Base-by-base conservation (phyloP, 2,797 vertebrate genomes). In the Saguinus oedipus region DNA sequence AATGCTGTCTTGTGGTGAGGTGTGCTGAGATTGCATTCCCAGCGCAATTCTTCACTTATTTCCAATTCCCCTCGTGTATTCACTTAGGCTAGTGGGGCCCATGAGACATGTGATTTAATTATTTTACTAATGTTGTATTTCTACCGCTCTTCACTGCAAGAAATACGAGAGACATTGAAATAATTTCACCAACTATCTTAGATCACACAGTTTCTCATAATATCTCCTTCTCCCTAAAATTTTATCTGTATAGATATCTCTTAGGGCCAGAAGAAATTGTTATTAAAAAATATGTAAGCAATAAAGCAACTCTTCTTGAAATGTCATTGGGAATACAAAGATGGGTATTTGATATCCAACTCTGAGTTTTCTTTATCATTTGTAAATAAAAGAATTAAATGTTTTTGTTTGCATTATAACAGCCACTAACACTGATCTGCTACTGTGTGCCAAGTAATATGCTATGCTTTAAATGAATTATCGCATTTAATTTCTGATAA, bases 171-270 rank as follows among this genome's bases (percentile, higher is more conserved):
- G 48, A 46, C 9, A 75, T 10, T 80, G 39, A 46, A 84, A 36
- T 83, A 27, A 15, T 48, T 90, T 88, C 30, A 42, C 48, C 55
- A 48, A 92, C 44, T 79, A 75, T 70, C 42, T 82, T 92, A 46
- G 75, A 59, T 75, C 7, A 78, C n/a, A 27, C 13, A 84, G 75
- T 61, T 57, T 50, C 24, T 12, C 44, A 61, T 19, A 19, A 10
- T 50, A 93, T 92, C 24, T 88, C 17, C 3, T 81, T 76, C 39
- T 82, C n/a, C 42, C 6, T 90, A 46, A 79, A 86, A 57, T 95
- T 95, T 79, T 76, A 17, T 81, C n/a, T 89, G 30, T 24, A 50
- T 5, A 84, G 46, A 85, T 81, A 89, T 82, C 5, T 30, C 36
- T 86, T 59, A n/a, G 15, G 27, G 1, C 24, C 50, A 88, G 39